These are phyloP conservation scores for Odobenus rosmarus DNA, from an alignment of 2,113 vertebrate genomes.

Conservation along the genomic window DNA sequence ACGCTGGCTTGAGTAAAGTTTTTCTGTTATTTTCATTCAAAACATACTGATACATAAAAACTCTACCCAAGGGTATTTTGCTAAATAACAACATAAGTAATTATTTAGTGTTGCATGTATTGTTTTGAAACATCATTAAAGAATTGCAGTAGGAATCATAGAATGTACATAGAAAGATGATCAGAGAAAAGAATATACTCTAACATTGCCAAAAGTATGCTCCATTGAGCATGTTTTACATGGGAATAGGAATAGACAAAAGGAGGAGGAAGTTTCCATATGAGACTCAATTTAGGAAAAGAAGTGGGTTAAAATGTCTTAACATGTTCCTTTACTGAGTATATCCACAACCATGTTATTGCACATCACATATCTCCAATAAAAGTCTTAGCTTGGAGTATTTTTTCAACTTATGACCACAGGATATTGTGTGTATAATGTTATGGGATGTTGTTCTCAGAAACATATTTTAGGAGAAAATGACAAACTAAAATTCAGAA, in stretches of 20 bases:
- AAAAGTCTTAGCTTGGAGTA: not conserved
- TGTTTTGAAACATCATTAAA: not conserved
- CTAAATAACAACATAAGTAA: not conserved
- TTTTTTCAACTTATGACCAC: not conserved
- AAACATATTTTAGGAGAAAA: not conserved
- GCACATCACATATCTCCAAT: not conserved
- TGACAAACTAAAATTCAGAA: not conserved
- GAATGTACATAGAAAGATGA: not conserved
- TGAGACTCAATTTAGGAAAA: not conserved
- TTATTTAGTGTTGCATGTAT: not conserved
- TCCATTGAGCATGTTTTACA: not conserved
- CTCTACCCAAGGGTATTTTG: not conserved
- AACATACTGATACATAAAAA: not conserved
- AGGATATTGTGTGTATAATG: not conserved
- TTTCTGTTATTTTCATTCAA: not conserved
- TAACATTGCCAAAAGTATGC: not conserved
- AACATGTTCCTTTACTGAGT: not conserved
- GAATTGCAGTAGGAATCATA: not conserved
- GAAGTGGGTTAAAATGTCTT: not conserved
- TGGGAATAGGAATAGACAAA: not conserved
- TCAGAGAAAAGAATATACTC: not conserved
- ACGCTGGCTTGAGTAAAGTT: not conserved
- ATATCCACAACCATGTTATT: not conserved
- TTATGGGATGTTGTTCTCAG: not conserved
- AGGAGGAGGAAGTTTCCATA: not conserved